Percentiles rank a stretch among this genome's conserved stretches.
These are phyloP conservation scores for Philypnodon macrostomus DNA, from an alignment of 2,797 vertebrate genomes.

Conservation along the genomic window DNA sequence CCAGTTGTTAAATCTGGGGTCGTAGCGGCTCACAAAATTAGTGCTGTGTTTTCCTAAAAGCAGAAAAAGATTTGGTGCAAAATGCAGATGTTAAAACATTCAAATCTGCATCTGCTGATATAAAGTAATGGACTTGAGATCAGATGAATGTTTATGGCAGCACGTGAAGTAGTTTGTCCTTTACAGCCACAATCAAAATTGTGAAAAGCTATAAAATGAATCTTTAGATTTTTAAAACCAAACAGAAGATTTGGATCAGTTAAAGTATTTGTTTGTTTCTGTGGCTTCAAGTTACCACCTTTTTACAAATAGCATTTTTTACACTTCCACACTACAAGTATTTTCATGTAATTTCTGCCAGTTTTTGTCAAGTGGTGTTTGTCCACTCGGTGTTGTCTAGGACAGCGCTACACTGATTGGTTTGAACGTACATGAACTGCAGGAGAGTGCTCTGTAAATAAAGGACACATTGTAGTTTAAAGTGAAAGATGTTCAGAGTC, in stretches of 20 bases:
- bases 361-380: conserved; percentile 58
- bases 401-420: conserved; percentile 32
- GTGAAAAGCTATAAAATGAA: neutral
- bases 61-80: conserved; percentile 13
- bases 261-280: conserved; percentile 26
- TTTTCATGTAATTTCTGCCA: conserved; percentile 39
- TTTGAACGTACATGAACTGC: conserved; percentile 32
- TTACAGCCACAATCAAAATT: neutral
- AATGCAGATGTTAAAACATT: neutral
- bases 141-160: neutral
- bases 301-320: conserved; percentile 32
- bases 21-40: conserved; percentile 98
- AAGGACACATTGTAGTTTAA: conserved; percentile 12
- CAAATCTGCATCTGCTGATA: too few relatives aligned
- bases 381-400: conserved; percentile 45
- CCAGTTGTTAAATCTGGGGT: conserved; percentile 99
- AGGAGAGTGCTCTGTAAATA: conserved; percentile 1
- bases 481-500: neutral
- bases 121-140: too few relatives aligned
- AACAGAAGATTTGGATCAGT: conserved; percentile 14
- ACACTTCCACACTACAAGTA: conserved; percentile 39
- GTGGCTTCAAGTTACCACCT: conserved; percentile 5
- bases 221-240: conserved; percentile 3
- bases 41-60: conserved; percentile 96
- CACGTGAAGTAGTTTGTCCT: neutral